Conservation (phyloP, 2,888 invertebrate genomes). For the Cybosia mesomella region DNA sequence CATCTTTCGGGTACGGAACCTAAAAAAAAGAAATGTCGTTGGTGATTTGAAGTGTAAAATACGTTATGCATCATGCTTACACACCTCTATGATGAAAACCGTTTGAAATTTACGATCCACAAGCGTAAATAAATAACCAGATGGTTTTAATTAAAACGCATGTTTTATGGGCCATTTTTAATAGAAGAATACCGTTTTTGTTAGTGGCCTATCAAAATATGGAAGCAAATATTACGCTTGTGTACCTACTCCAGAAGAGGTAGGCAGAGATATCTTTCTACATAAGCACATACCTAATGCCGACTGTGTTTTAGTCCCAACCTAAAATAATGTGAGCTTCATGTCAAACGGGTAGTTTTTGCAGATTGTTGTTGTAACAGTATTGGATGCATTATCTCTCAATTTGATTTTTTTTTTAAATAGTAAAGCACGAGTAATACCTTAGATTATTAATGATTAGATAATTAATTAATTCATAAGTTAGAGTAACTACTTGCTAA, state of each 20-base stretch:
- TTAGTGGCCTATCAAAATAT: conserved; percentile 1
- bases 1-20: neutral
- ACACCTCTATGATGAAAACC: neutral
- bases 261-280: neutral
- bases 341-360: no score
- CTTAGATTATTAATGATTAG: no score
- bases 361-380: no score
- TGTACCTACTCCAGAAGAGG: neutral
- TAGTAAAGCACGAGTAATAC: no score
- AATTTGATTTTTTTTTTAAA: no score
- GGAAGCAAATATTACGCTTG: neutral
- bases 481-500: no score
- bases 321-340: no score
- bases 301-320: no score
- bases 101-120: neutral
- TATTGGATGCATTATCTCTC: no score
- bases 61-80: neutral
- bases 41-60: neutral
- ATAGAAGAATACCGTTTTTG: neutral
- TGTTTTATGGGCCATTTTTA: neutral
- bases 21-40: neutral
- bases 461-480: no score
- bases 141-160: conserved; percentile 1
- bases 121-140: neutral
- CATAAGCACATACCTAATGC: no score